These are phyloP conservation scores for Paragorgia papillata DNA, from an alignment of 92 coral and sea anemone species.

Conservation along the genomic window DNA sequence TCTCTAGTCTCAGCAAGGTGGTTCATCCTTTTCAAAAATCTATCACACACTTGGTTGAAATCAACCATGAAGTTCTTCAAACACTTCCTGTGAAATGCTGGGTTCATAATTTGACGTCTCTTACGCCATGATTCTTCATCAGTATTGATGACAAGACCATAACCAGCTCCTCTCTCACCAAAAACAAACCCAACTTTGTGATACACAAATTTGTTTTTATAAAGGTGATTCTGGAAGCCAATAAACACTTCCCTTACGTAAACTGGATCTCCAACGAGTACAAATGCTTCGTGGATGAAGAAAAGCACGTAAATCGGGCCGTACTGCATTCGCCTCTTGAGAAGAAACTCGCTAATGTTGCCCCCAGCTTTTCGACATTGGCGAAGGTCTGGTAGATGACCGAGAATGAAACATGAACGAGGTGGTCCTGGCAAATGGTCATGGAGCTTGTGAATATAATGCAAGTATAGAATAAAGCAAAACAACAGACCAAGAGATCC, in stretches of 20 bases:
- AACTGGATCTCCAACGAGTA: slow-evolving; percentile 45
- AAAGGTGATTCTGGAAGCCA: slow-evolving; percentile 11
- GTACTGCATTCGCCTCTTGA: slow-evolving; percentile 44
- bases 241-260: slow-evolving; percentile 47
- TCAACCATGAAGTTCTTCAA: slow-evolving; percentile 71
- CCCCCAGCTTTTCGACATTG: slow-evolving; percentile 41
- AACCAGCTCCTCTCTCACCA: slow-evolving; percentile 56
- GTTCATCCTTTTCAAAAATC: slow-evolving; percentile 58
- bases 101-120: slow-evolving; percentile 71
- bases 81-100: slow-evolving; percentile 81
- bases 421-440: slow-evolving; percentile 76
- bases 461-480: slow-evolving; percentile 28
- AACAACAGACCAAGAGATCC: slow-evolving; percentile 7
- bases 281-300: slow-evolving; percentile 52
- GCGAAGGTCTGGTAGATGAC: slow-evolving; percentile 52
- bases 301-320: slow-evolving; percentile 64
- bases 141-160: slow-evolving; percentile 61
- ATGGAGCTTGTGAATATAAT: slow-evolving; percentile 50
- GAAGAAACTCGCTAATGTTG: slow-evolving; percentile 24
- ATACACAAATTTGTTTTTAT: slow-evolving; percentile 17
- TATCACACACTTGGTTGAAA: slow-evolving; percentile 70
- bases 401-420: slow-evolving; percentile 62
- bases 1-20: slow-evolving; percentile 56
- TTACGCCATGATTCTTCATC: slow-evolving; percentile 69
- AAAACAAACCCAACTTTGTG: slow-evolving; percentile 41